Evolutionary conservation across 2,797 vertebrate genomes (phyloP), one percentile per base, ranked within the genome.

Genomic region (Lagocephalus sceleratus): DNA sequence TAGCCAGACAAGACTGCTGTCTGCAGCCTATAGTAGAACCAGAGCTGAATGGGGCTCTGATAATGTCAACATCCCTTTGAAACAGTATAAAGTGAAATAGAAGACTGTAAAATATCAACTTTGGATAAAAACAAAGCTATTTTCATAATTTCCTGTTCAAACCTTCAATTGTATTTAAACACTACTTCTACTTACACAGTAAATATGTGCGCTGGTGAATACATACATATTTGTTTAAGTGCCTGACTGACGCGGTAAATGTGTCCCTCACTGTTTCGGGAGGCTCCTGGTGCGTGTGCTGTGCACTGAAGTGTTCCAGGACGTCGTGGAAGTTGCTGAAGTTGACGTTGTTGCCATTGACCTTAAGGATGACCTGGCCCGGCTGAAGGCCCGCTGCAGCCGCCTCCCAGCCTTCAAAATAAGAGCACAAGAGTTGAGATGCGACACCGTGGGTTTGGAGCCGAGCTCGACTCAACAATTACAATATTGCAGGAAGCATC

Each of bases 281-380:
- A 44, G 91, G 86, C 2, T 92, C 91, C 75, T 76, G 88, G 59
- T 81, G 92, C n/a, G 77, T 74, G 52, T 90, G 89, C 59, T 93
- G 94, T 0, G 93, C 93, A 12, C 89, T 88, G 58, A 99, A 98
- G 82, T 98, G 92, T 50, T 98, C 96, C 71, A 99, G 90, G 63
- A 95, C 96, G 5, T 95, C 95, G 0, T 85, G 56, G 56, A 92
- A 90, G 54, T 87, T 85, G 3, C 90, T 90, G 23, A 70, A 89
- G 63, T 84, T 87, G 75, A 96, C 89, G 1, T 83, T 96, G 87
- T 85, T 93, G 46, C 96, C 96, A 3, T 92, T 98, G 62, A 98
- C 94, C 87, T 99, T 99, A 70, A 95, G 85, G 78, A 98, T 72
- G 56, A 95, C 94, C 81, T 99, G 97, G 21, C 97, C 96, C 0